phyloP scores from a whole-genome alignment of 1,140 invertebrate genomes.

The Meteorus sp. region DNA sequence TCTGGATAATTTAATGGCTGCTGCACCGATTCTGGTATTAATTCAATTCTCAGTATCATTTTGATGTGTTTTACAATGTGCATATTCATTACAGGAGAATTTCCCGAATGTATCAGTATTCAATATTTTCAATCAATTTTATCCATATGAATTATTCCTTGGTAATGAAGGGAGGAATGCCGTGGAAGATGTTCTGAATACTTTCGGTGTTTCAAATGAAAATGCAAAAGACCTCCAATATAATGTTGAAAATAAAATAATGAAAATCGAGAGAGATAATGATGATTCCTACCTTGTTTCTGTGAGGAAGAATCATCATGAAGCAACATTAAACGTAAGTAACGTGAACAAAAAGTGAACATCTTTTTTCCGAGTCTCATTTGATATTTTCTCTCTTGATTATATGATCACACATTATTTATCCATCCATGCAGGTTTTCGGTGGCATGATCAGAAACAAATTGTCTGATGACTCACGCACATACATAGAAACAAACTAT shows the following conservation, averaged over 20 bases:
- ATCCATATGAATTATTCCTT: slow-evolving; percentile 82
- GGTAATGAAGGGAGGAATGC: slow-evolving; percentile 71
- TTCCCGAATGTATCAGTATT: slow-evolving; percentile 67
- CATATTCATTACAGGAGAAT: slow-evolving; percentile 64
- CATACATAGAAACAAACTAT: slow-evolving; percentile 74
- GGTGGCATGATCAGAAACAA: no score
- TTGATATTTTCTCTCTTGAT: no score
- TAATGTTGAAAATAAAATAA: slow-evolving; percentile 37
- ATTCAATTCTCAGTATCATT: slow-evolving; percentile 1
- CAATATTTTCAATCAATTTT: slow-evolving; percentile 73
- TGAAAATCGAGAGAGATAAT: slow-evolving; percentile 43
- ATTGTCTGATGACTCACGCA: slow-evolving; percentile 13
- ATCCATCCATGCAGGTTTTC: no score
- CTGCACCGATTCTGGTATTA: slow-evolving; percentile 74
- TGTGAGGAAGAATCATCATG: slow-evolving; percentile 43
- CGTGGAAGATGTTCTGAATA: slow-evolving; percentile 68
- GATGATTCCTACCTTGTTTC: slow-evolving; percentile 42
- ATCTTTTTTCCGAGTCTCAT: neutral
- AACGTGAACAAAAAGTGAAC: neutral
- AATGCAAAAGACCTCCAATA: neutral
- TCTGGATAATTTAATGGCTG: slow-evolving; percentile 74
- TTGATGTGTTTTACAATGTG: slow-evolving; percentile 5
- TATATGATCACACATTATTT: no score
- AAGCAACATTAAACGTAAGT: slow-evolving; percentile 52
- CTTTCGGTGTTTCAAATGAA: slow-evolving; percentile 60